Base-by-base conservation (phyloP, 2,888 invertebrate species). In the Torymus aiolomorphi region DNA sequence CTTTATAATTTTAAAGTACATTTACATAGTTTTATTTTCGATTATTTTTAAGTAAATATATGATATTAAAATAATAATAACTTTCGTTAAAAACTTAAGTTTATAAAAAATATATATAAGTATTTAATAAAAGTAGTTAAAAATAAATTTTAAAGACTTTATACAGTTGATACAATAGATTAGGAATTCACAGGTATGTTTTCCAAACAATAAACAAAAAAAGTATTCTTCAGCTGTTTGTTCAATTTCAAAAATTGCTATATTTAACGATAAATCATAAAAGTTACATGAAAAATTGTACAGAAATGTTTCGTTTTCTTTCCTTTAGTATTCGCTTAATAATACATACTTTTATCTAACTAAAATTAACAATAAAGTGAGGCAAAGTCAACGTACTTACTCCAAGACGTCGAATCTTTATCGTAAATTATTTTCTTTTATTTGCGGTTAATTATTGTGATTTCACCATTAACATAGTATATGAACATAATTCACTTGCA, bases 291-390 rank as follows among this genome's bases (percentile, higher is more conserved):
- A 54, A 54, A 69, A 49, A 24, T 31, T 31, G 31, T 31, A 31
- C 31, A 31, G 31, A 31, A 31, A 31, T 31, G 31, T 51, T 61
- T 49, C 16, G 5, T 16, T 31, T 57, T 67, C 24, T 65, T 75
- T 16, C 31, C 42, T 10, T 61, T 52, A 31, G 51, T 62, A 54
- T 75, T 16, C 31, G 56, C 13, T 61, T 52, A 31, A 57, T 62
- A 54, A 42, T 66, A 66, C 24, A 49, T 66, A n/a, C 54, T 20
- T 63, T 24, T 11, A 63, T 31, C 31, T 31, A 31, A 31, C 12
- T 57, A 51, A 72, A 78, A n/a, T 52, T 14, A 72, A 77, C 16
- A 49, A 18, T 78, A 67, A 59, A 63, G 54, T 78, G 51, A 66
- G 12, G 16, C 18, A 52, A 57, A 71, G 31, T 57, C 51, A 8